Evolutionary conservation across 2,113 vertebrate species (phyloP).

Genomic region (Cynopterus brachyotis): DNA sequence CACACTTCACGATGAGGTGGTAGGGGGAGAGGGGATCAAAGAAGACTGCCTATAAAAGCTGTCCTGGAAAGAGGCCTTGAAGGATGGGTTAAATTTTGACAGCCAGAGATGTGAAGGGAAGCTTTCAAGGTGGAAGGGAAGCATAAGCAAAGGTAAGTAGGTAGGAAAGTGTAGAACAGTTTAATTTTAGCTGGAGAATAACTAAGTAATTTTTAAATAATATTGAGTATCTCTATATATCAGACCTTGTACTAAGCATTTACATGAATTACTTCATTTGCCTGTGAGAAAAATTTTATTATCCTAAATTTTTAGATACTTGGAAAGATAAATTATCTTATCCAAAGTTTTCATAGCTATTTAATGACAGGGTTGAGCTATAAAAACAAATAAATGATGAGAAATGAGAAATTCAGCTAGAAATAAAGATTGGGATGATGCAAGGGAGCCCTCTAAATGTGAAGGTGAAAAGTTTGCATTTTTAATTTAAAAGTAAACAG

Average conservation of each 20-base stretch:
- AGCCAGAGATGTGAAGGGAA: neutral
- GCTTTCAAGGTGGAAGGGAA: neutral
- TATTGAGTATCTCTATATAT: neutral
- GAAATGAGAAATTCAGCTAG: neutral
- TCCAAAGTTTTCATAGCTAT: neutral
- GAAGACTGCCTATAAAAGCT: neutral
- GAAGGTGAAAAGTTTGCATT: neutral
- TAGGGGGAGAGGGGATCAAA: neutral
- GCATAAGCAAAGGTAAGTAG: neutral
- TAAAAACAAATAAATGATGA: conserved; percentile 12
- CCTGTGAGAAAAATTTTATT: neutral
- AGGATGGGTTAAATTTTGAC: neutral
- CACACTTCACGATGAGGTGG: neutral
- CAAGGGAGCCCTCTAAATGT: neutral
- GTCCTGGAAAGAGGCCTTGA: neutral
- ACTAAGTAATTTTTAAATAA: neutral
- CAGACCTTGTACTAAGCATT: neutral
- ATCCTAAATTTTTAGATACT: neutral
- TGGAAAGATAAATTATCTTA: neutral
- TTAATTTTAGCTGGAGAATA: neutral
- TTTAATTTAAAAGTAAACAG: conserved; percentile 36
- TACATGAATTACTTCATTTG: conserved; percentile 4
- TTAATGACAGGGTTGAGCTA: neutral
- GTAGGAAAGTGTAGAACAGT: neutral
- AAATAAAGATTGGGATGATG: neutral